Percentiles rank a stretch among this genome's conserved stretches.
Conservation (phyloP, 2,797 vertebrate genomes). For the Arrhamphus sclerolepis region DNA sequence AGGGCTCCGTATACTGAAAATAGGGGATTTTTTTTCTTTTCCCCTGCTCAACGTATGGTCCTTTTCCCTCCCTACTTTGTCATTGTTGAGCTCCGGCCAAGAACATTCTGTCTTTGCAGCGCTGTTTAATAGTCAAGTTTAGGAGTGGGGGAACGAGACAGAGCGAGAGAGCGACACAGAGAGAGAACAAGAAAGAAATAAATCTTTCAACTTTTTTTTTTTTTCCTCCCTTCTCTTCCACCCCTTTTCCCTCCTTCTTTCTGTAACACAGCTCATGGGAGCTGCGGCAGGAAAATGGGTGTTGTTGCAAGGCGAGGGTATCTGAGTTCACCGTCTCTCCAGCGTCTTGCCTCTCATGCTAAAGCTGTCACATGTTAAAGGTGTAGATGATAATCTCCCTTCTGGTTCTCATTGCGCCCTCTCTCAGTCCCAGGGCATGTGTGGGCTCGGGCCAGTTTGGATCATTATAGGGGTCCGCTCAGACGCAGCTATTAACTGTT, state of each 20-base stretch:
- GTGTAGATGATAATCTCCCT: conserved; percentile 60
- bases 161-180: conserved; percentile 59
- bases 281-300: conserved; percentile 62
- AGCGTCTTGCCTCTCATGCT: conserved; percentile 41
- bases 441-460: conserved; percentile 43
- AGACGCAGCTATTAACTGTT: conserved; percentile 16
- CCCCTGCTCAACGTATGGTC: conserved; percentile 72
- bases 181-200: conserved; percentile 69
- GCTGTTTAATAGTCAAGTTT: conserved; percentile 81
- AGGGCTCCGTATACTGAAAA: conserved; percentile 43
- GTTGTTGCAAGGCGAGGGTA: conserved; percentile 70
- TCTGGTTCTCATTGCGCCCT: conserved; percentile 54
- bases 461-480: conserved; percentile 35
- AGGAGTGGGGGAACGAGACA: conserved; percentile 66
- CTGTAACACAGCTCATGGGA: conserved; percentile 59
- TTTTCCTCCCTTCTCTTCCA: conserved; percentile 11
- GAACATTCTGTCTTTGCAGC: conserved; percentile 83
- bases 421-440: conserved; percentile 18
- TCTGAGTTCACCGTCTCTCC: conserved; percentile 73
- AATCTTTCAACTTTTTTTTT: conserved; percentile 67
- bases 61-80: conserved; percentile 74
- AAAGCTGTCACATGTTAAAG: conserved; percentile 46
- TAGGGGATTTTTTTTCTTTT: conserved; percentile 32
- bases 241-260: conserved; percentile 8
- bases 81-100: conserved; percentile 82